Conservation (phyloP, 2,113 vertebrate species). For the Scortum barcoo region DNA sequence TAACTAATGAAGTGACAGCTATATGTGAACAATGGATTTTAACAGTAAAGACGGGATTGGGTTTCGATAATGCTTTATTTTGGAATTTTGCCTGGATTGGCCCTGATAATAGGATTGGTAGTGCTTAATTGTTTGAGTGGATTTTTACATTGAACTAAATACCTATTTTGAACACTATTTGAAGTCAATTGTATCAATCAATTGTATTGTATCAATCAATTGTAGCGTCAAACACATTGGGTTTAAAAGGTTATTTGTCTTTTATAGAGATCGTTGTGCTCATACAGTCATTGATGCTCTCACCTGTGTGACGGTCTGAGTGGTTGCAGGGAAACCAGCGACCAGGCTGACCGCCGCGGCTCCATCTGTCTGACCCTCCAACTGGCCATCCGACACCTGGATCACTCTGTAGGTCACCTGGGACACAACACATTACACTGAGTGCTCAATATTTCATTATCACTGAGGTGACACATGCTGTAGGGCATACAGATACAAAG, state of each 20-base stretch:
- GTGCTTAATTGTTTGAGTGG: neutral
- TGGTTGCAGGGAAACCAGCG: slow-evolving; percentile 88
- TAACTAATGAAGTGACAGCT: no score
- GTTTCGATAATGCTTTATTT: no score
- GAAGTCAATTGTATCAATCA: neutral
- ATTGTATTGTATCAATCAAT: no score
- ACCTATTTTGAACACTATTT: neutral
- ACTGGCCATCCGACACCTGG: slow-evolving; percentile 93
- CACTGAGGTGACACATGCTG: neutral
- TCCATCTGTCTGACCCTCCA: slow-evolving; percentile 92
- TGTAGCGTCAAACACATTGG: neutral
- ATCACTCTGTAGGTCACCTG: slow-evolving; percentile 96
- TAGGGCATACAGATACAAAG: neutral
- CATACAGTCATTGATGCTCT: neutral
- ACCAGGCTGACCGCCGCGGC: slow-evolving; percentile 90
- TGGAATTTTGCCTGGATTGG: neutral
- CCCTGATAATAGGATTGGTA: no score
- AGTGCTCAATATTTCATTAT: slow-evolving; percentile 10
- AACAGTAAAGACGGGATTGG: no score
- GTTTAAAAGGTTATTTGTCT: neutral
- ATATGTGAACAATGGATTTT: no score
- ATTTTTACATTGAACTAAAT: neutral
- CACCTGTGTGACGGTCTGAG: slow-evolving; percentile 93
- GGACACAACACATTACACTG: neutral
- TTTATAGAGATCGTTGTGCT: neutral